These are phyloP conservation scores for Leptoteleia sp. DNA, from an alignment of 1,140 invertebrate genomes.

Conservation along the genomic window DNA sequence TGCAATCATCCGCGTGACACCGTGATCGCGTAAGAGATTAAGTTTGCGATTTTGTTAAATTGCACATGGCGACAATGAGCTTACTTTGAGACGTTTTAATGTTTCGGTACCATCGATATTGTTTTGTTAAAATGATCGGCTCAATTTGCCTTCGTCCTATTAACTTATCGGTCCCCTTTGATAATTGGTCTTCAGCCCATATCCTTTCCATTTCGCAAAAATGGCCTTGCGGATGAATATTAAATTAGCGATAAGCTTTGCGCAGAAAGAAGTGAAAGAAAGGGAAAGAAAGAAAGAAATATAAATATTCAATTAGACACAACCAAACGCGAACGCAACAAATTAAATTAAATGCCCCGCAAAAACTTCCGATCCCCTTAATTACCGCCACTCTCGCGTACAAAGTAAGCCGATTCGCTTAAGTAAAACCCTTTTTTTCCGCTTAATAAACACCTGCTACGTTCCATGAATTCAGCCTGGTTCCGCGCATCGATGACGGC, in stretches of 20 bases:
- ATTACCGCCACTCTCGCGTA: conserved; percentile 18
- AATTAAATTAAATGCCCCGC: conserved; percentile 26
- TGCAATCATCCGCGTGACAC: too few species aligned
- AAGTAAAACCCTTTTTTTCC: conserved; percentile 36
- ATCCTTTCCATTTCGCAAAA: conserved; percentile 17
- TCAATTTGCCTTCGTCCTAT: too few species aligned
- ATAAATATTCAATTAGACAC: conserved; percentile 33
- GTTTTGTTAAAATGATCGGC: neutral
- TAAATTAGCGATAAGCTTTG: conserved; percentile 13
- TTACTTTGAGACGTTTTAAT: too few species aligned
- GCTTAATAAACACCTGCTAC: conserved; percentile 39
- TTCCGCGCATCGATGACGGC: conserved; percentile 11
- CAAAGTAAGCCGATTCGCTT: conserved; percentile 16
- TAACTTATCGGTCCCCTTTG: neutral
- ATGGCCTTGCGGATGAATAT: conserved; percentile 13
- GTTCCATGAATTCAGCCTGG: conserved; percentile 9
- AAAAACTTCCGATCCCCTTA: conserved; percentile 29
- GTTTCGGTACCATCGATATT: too few species aligned
- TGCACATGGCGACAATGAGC: too few species aligned
- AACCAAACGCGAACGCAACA: conserved; percentile 16
- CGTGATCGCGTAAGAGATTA: too few species aligned
- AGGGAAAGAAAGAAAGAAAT: too few species aligned
- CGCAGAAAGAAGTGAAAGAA: conserved; percentile 20
- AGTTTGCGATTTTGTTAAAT: too few species aligned
- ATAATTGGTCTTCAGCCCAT: conserved; percentile 29